Evolutionary conservation across 2,797 vertebrate genomes (phyloP).

Genomic region (Neomorphus geoffroyi): DNA sequence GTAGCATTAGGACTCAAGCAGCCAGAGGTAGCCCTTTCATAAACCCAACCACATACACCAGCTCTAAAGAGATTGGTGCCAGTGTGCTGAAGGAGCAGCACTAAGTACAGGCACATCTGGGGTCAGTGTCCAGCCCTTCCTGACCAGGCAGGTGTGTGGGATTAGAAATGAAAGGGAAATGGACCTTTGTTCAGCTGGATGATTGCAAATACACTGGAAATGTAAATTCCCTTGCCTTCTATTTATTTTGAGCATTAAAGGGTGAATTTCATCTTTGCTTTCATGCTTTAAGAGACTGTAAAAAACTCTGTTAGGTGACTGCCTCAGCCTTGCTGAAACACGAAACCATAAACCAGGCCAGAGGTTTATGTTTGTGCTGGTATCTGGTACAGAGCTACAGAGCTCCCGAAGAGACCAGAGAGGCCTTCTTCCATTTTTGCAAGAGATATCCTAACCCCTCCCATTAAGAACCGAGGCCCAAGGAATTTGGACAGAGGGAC

Average conservation of each 20-base stretch:
- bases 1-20: neutral
- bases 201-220: neutral
- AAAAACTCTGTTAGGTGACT: too few species aligned
- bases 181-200: neutral
- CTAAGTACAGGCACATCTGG: rapidly evolving
- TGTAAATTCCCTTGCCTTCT: neutral
- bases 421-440: too few species aligned
- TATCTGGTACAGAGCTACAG: too few species aligned
- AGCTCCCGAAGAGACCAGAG: too few species aligned
- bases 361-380: too few species aligned
- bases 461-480: too few species aligned
- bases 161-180: neutral
- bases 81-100: neutral
- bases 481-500: too few species aligned
- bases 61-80: rapidly evolving
- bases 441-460: too few species aligned
- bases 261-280: neutral
- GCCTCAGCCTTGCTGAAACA: too few species aligned
- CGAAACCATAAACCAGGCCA: too few species aligned
- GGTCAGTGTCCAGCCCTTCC: neutral
- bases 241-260: neutral
- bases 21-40: neutral
- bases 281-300: too few species aligned
- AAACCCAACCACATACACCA: neutral
- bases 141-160: rapidly evolving